phyloP scores from a whole-genome alignment of 2,888 invertebrate species.

The Tanytarsus gracilentus region DNA sequence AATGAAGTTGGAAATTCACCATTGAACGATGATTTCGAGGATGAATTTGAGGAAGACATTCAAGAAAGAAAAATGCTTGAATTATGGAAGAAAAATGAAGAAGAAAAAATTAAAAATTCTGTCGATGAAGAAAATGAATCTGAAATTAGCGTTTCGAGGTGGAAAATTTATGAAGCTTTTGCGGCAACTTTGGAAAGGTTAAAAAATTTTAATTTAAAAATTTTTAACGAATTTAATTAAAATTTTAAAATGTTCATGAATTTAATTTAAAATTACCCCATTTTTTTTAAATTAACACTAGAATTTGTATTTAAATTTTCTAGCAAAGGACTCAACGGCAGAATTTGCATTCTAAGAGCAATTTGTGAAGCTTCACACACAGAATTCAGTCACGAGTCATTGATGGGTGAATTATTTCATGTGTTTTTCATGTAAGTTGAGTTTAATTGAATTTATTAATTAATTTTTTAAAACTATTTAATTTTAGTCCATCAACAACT shows the following conservation, averaged over 20 bases:
- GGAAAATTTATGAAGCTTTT: conserved; percentile 22
- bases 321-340: conserved; percentile 51
- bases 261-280: too few relatives aligned
- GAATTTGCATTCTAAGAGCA: conserved; percentile 61
- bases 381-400: conserved; percentile 60
- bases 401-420: conserved; percentile 66
- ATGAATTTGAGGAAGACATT: conserved; percentile 14
- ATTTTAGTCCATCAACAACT: conserved; percentile 67
- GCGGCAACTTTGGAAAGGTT: conserved; percentile 8
- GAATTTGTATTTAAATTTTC: too few relatives aligned
- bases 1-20: conserved; percentile 1
- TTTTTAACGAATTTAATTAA: too few relatives aligned
- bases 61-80: background rate
- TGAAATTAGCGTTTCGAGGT: too few relatives aligned
- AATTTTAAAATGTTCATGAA: too few relatives aligned
- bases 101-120: background rate
- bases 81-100: background rate
- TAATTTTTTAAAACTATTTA: too few relatives aligned
- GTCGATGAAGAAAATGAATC: background rate
- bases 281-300: too few relatives aligned
- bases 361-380: conserved; percentile 67
- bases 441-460: too few relatives aligned
- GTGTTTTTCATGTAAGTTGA: conserved; percentile 61
- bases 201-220: too few relatives aligned
- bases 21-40: conserved; percentile 12